Percentiles rank a stretch among this genome's conserved stretches.
Conservation (phyloP, 2,113 vertebrate genomes). For the Daboia siamensis region DNA sequence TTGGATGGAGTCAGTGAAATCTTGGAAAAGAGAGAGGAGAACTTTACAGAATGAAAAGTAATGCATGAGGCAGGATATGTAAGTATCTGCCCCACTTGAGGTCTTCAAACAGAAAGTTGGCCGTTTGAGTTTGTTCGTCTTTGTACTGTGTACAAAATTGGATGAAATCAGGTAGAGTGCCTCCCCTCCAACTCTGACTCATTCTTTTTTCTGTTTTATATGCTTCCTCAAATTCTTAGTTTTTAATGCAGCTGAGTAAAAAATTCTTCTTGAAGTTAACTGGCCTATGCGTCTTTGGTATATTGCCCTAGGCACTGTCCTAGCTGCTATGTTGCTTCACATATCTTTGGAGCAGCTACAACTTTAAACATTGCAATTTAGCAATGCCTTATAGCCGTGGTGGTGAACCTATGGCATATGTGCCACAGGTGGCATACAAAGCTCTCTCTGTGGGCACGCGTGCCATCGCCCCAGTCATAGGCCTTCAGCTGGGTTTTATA, state of each 20-base stretch:
- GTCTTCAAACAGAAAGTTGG: not conserved
- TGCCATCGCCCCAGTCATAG: too few relatives aligned
- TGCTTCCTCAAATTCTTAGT: not conserved
- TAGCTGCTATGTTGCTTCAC: not conserved
- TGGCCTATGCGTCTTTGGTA: not conserved
- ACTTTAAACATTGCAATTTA: conserved; percentile 1
- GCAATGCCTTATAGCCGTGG: not conserved
- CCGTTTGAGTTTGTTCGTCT: not conserved
- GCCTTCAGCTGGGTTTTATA: too few relatives aligned
- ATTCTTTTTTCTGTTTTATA: not conserved
- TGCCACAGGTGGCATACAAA: too few relatives aligned
- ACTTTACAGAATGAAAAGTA: not conserved
- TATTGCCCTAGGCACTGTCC: not conserved
- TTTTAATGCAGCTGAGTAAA: not conserved
- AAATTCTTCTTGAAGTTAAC: not conserved
- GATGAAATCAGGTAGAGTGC: not conserved
- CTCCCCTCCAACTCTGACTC: not conserved
- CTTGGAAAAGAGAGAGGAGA: not conserved
- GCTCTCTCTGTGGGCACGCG: too few relatives aligned
- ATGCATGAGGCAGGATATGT: not conserved
- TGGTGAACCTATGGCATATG: too few relatives aligned
- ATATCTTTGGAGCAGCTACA: conserved; percentile 4
- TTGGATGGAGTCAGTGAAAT: not conserved
- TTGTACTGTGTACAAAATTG: not conserved
- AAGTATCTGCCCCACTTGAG: not conserved